Evolutionary conservation across 2,888 invertebrate genomes (phyloP).

Genomic region (Corbicula japonica): DNA sequence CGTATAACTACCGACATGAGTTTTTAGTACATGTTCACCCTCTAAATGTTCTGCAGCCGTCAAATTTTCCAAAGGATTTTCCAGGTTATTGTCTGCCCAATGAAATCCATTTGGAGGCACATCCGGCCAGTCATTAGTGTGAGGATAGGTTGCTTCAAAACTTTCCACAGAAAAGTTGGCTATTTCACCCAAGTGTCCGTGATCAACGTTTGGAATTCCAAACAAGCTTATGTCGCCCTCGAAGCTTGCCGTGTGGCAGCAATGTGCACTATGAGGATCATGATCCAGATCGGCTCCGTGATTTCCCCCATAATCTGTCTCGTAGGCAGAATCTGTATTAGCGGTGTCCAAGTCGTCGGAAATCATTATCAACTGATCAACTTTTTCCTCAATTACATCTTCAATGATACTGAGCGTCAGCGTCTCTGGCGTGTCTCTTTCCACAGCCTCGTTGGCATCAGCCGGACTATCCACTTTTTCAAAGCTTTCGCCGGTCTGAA

Average conservation of each 20-base stretch:
- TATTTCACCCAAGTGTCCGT: conserved; percentile 40
- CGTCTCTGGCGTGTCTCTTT: conserved; percentile 54
- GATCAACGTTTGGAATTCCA: conserved; percentile 14
- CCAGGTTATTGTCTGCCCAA: conserved; percentile 25
- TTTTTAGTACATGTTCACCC: background rate
- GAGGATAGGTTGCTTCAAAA: conserved; percentile 60
- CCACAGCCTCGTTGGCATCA: conserved; percentile 18
- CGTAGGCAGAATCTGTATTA: conserved; percentile 67
- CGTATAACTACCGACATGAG: conserved; percentile 7
- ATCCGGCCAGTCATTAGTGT: conserved; percentile 67
- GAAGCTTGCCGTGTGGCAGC: background rate
- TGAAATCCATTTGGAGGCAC: conserved; percentile 12
- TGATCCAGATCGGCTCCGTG: conserved; percentile 19
- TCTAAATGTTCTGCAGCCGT: conserved; percentile 14
- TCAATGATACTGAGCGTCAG: conserved; percentile 61
- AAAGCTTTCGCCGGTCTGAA: conserved; percentile 87
- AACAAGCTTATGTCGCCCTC: conserved; percentile 4
- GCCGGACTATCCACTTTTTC: conserved; percentile 44
- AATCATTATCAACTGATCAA: conserved; percentile 28
- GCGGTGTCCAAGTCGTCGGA: conserved; percentile 54
- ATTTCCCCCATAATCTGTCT: conserved; percentile 60
- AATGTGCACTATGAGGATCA: conserved; percentile 4
- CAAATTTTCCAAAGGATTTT: conserved; percentile 4
- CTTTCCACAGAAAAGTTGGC: conserved; percentile 52
- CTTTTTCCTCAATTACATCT: conserved; percentile 62